A percentile compares a stretch with the other conserved stretches of the same genome.
phyloP scores from a whole-genome alignment of 1,140 invertebrate species.

The Zaprionus ghesquierei region DNA sequence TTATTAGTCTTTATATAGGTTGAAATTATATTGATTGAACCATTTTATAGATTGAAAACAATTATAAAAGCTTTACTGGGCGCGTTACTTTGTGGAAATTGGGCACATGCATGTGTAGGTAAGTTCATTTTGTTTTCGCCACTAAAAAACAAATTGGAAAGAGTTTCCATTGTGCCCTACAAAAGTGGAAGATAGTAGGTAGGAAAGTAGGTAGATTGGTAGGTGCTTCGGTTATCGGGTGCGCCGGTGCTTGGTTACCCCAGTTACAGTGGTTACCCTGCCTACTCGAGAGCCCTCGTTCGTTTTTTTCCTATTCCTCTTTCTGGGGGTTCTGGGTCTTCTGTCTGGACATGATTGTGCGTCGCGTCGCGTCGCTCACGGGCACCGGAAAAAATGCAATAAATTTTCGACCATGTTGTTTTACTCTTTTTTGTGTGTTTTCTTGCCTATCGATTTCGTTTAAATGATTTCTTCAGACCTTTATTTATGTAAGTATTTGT shows the following conservation, averaged over 20 bases:
- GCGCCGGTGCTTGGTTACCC: constrained; percentile 26
- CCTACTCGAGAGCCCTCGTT: constrained; percentile 2
- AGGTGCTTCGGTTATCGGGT: too few relatives aligned
- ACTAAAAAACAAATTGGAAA: constrained; percentile 55
- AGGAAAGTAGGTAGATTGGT: too few relatives aligned
- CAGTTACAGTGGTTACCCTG: constrained; percentile 17
- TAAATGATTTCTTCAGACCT: constrained; percentile 61
- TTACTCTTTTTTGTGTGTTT: background rate
- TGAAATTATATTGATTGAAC: background rate
- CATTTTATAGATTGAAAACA: too few relatives aligned
- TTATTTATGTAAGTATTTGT: constrained; percentile 60
- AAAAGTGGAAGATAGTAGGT: constrained; percentile 49
- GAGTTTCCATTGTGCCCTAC: constrained; percentile 66
- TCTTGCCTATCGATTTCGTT: constrained; percentile 61
- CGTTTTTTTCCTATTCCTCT: constrained; percentile 1
- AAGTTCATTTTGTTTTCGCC: constrained; percentile 22
- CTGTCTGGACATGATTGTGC: constrained; percentile 52
- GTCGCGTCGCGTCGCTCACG: constrained; percentile 32
- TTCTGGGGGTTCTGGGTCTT: constrained; percentile 24
- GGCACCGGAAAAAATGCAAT: constrained; percentile 64
- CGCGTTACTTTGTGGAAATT: constrained; percentile 76
- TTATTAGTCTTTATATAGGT: background rate
- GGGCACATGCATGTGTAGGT: background rate
- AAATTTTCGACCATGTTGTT: constrained; percentile 56
- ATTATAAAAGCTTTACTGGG: constrained; percentile 70